Conservation (phyloP, 2,797 vertebrate genomes). For the Clarias laeviceps region DNA sequence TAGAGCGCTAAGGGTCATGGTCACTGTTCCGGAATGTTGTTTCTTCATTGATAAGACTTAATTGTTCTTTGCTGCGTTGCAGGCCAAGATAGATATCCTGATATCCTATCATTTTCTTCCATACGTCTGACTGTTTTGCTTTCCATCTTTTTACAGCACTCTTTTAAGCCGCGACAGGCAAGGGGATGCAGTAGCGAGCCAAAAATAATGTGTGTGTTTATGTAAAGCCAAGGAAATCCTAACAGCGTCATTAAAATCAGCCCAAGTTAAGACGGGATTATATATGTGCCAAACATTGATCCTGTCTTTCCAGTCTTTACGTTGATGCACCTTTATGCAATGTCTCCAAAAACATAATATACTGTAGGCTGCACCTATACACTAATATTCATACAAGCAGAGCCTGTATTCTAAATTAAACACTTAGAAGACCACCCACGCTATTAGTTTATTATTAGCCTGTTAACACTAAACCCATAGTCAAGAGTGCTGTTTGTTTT, state of each 20-base stretch:
- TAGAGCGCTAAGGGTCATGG: constrained; percentile 49
- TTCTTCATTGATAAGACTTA: constrained; percentile 48
- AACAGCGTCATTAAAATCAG: constrained; percentile 51
- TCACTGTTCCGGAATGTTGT: constrained; percentile 39
- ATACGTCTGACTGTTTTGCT: constrained; percentile 28
- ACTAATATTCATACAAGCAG: constrained; percentile 8
- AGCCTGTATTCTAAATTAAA: constrained; percentile 35
- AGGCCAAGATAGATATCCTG: constrained; percentile 36
- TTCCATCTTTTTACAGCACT: neutral
- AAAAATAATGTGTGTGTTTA: constrained; percentile 47
- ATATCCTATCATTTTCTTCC: constrained; percentile 47
- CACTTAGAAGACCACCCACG: constrained; percentile 47
- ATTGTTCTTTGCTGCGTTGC: constrained; percentile 36
- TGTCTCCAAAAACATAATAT: constrained; percentile 25
- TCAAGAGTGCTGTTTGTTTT: neutral
- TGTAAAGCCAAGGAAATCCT: constrained; percentile 41
- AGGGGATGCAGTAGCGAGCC: constrained; percentile 13
- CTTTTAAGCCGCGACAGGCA: constrained; percentile 21
- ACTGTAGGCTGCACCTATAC: constrained; percentile 18
- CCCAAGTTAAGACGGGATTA: constrained; percentile 36
- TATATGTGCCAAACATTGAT: constrained; percentile 24
- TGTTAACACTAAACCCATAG: constrained; percentile 24
- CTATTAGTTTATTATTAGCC: constrained; percentile 33
- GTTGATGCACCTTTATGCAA: constrained; percentile 22
- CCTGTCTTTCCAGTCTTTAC: constrained; percentile 31